phyloP scores from a whole-genome alignment of 2,113 vertebrate species.

The Triplophysa rosa region DNA sequence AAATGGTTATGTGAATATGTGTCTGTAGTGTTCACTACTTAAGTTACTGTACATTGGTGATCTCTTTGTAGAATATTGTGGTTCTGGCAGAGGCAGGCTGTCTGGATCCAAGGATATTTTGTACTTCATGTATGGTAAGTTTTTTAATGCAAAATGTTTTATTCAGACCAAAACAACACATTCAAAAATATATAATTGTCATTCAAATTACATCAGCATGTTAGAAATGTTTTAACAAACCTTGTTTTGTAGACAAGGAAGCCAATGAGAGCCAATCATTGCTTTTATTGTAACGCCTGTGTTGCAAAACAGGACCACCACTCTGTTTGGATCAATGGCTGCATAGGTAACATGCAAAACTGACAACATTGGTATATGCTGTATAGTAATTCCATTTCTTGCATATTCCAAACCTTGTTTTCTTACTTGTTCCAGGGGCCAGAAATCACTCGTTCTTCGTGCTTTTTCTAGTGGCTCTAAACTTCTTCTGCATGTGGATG shows the following conservation, averaged over 20 bases:
- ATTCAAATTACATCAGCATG: too few species aligned
- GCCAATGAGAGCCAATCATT: constrained; percentile 85
- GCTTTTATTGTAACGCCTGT: constrained; percentile 83
- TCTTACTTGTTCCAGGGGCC: constrained; percentile 71
- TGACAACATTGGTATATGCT: background rate
- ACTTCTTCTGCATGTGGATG: constrained; percentile 77
- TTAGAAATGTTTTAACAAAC: background rate
- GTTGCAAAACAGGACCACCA: constrained; percentile 92
- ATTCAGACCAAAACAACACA: too few species aligned
- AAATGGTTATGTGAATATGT: background rate
- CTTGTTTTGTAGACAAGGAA: constrained; percentile 80
- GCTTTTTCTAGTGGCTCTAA: constrained; percentile 80
- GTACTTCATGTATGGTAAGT: constrained; percentile 92
- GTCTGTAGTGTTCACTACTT: background rate
- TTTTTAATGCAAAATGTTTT: background rate
- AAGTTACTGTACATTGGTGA: background rate
- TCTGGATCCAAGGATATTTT: constrained; percentile 90
- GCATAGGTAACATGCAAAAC: constrained; percentile 77
- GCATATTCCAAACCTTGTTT: background rate
- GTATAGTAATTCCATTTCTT: background rate
- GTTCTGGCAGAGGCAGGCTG: constrained; percentile 88
- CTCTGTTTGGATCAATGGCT: constrained; percentile 87
- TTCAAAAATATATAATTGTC: too few species aligned
- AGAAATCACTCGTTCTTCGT: constrained; percentile 91
- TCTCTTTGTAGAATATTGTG: constrained; percentile 82